Evolutionary conservation across 2,888 invertebrate species (phyloP).

Genomic region (Cremastinae sp.): DNA sequence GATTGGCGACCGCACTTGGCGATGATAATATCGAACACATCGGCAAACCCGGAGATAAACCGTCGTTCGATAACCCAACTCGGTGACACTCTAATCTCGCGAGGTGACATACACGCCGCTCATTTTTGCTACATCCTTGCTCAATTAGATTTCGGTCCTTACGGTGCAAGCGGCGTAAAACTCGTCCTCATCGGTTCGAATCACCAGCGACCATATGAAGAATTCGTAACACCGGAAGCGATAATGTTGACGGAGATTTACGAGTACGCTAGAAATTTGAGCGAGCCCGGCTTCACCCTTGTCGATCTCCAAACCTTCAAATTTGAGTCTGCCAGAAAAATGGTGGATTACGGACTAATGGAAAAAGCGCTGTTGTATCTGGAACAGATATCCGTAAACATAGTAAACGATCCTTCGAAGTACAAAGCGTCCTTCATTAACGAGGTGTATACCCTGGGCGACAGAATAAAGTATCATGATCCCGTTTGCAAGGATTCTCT

Average conservation of each 20-base stretch:
- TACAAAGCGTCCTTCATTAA: constrained; percentile 82
- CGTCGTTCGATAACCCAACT: constrained; percentile 88
- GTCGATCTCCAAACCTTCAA: constrained; percentile 90
- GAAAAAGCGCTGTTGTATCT: constrained; percentile 92
- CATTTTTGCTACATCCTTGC: constrained; percentile 98
- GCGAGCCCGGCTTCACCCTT: constrained; percentile 87
- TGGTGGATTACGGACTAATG: constrained; percentile 89
- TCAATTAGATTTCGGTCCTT: constrained; percentile 83
- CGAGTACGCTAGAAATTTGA: constrained; percentile 93
- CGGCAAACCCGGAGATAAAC: constrained; percentile 88
- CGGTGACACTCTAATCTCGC: constrained; percentile 86
- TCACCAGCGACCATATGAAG: constrained; percentile 83
- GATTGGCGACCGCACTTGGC: constrained; percentile 99
- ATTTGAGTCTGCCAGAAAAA: constrained; percentile 88
- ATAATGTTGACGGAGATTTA: constrained; percentile 97
- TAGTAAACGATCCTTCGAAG: constrained; percentile 83
- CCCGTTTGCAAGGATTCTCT: constrained; percentile 82
- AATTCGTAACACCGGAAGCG: constrained; percentile 90
- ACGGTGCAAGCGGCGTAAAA: constrained; percentile 83
- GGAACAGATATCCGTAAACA: constrained; percentile 88
- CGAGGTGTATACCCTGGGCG: constrained; percentile 81
- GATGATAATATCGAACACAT: constrained; percentile 94
- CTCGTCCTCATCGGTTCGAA: constrained; percentile 90
- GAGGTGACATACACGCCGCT: constrained; percentile 93
- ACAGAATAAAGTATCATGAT: constrained; percentile 87